A percentile compares a stretch with the other conserved stretches of the same genome.
These are phyloP conservation scores for Oreonectes daqikongensis DNA, from an alignment of 2,797 vertebrate genomes.

Conservation along the genomic window DNA sequence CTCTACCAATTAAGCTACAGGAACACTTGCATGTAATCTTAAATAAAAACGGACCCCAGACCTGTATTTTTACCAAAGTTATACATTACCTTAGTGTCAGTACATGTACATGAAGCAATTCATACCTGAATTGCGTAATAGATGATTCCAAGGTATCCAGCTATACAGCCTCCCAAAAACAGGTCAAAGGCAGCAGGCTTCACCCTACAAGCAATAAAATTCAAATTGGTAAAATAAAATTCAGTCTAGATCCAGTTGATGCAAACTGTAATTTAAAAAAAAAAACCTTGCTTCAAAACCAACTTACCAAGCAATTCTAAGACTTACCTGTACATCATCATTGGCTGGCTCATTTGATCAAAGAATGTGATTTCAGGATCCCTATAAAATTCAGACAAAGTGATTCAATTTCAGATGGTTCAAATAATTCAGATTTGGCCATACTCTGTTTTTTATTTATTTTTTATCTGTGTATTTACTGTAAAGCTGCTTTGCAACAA, in stretches of 20 bases:
- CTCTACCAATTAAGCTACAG: too few relatives aligned
- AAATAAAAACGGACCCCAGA: neutral
- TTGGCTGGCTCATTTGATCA: constrained; percentile 80
- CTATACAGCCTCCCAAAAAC: constrained; percentile 81
- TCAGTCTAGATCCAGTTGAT: neutral
- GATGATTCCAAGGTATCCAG: constrained; percentile 78
- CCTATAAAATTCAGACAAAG: constrained; percentile 61
- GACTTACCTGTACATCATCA: constrained; percentile 82
- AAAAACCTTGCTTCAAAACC: neutral
- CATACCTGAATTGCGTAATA: constrained; percentile 79
- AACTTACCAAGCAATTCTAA: neutral
- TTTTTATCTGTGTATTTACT: too few relatives aligned
- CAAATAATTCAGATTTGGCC: too few relatives aligned
- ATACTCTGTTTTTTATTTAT: too few relatives aligned
- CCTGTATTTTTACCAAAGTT: neutral
- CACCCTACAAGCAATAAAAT: constrained; percentile 68
- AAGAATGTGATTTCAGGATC: constrained; percentile 83
- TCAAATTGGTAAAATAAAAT: neutral
- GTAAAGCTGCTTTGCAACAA: too few relatives aligned
- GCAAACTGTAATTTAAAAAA: neutral
- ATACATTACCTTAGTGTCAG: neutral
- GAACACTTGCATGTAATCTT: neutral
- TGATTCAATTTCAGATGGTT: too few relatives aligned
- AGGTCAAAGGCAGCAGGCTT: constrained; percentile 86
- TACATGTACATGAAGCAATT: constrained; percentile 1